Percentiles rank a stretch among this genome's conserved stretches.
phyloP scores from a whole-genome alignment of 2,888 invertebrate species.

The Machimus atricapillus region DNA sequence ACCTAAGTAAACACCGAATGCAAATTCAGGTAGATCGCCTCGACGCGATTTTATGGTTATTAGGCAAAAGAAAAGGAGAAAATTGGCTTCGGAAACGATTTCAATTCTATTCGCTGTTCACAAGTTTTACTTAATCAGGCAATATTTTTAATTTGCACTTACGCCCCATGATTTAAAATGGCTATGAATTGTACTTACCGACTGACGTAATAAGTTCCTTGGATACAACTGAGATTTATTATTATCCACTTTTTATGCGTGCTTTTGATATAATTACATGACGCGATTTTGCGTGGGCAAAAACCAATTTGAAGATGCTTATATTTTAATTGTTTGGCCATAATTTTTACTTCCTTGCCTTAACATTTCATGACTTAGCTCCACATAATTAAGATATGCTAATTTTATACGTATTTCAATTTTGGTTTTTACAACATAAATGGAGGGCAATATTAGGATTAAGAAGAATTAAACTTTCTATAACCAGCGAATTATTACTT shows the following conservation, averaged over 20 bases:
- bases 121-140: background rate
- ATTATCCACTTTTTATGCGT: background rate
- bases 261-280: too few species aligned
- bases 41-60: background rate
- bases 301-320: too few species aligned
- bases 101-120: background rate
- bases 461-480: too few species aligned
- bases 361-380: too few species aligned
- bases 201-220: background rate
- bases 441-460: too few species aligned
- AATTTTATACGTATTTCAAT: too few species aligned
- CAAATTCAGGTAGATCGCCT: background rate
- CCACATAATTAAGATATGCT: too few species aligned
- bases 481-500: too few species aligned
- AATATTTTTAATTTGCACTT: background rate
- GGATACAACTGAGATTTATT: background rate
- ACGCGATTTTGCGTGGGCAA: too few species aligned
- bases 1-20: background rate
- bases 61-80: background rate
- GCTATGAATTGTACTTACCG: background rate
- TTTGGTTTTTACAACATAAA: too few species aligned
- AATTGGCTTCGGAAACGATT: background rate
- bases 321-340: too few species aligned
- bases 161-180: background rate
- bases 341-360: too few species aligned